phyloP scores from a whole-genome alignment of 2,888 invertebrate genomes.

The Gymnosoma rotundatum region DNA sequence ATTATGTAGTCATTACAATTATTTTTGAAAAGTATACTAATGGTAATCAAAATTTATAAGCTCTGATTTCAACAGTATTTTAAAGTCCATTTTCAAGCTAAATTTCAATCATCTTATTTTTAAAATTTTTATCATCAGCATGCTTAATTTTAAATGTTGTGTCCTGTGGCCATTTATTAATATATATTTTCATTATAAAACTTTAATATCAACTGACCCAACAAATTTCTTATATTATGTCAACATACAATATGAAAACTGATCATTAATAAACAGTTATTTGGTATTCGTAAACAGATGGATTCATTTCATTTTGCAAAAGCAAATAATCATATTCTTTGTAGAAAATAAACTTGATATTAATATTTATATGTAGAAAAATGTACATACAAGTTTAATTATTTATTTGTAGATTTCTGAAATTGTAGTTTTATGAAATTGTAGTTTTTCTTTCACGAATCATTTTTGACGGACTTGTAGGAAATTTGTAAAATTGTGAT shows the following conservation, averaged over 20 bases:
- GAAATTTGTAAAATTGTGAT: background rate
- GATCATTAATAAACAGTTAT: conserved; percentile 19
- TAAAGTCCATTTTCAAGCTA: too few species aligned
- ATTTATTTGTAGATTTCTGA: conserved; percentile 7
- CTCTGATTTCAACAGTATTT: too few species aligned
- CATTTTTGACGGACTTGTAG: background rate
- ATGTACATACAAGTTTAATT: background rate
- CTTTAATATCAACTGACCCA: background rate
- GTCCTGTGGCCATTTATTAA: too few species aligned
- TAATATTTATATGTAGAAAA: background rate
- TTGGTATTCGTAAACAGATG: background rate
- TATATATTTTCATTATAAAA: conserved; percentile 11
- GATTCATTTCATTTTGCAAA: background rate
- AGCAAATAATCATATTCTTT: background rate
- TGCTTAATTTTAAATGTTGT: too few species aligned
- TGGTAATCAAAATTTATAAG: too few species aligned
- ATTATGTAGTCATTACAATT: too few species aligned
- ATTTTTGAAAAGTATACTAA: too few species aligned
- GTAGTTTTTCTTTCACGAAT: background rate
- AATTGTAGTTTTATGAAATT: background rate
- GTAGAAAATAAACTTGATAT: background rate
- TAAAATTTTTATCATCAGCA: too few species aligned
- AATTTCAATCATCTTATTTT: too few species aligned
- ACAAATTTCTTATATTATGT: background rate
- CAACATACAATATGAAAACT: background rate